Evolutionary conservation across 2,797 vertebrate species (phyloP).

Genomic region (Pseudomugil tenellus): DNA sequence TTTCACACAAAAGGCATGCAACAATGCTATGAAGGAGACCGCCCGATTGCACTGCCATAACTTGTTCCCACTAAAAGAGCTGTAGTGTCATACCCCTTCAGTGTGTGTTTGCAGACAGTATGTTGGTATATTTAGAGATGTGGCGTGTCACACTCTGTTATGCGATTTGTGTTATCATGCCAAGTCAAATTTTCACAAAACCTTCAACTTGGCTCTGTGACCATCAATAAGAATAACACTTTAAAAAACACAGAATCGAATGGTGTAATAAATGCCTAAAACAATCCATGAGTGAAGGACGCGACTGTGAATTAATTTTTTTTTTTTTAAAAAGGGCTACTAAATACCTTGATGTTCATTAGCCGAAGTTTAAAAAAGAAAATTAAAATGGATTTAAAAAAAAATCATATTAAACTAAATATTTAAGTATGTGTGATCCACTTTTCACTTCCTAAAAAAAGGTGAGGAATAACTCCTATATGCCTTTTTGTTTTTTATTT

Average conservation of each 20-base stretch:
- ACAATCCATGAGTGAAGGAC: background rate
- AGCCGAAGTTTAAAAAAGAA: background rate
- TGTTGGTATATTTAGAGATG: slow-evolving; percentile 1
- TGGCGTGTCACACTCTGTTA: background rate
- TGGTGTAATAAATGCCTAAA: background rate
- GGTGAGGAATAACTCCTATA: background rate
- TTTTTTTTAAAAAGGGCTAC: too few species aligned
- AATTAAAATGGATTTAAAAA: background rate
- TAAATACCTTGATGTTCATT: background rate
- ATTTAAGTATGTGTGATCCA: background rate
- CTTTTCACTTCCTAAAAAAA: background rate
- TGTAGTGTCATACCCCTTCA: background rate
- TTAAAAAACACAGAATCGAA: background rate
- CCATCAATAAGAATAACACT: background rate
- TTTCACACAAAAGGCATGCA: background rate
- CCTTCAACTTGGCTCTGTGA: background rate
- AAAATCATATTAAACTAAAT: background rate
- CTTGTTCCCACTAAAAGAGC: background rate
- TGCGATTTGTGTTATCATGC: too few species aligned
- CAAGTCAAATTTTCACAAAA: background rate
- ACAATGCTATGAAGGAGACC: background rate
- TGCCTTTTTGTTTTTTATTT: background rate
- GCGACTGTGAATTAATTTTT: background rate
- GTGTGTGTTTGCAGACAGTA: background rate
- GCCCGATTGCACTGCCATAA: background rate